Base-by-base conservation (phyloP, 2,113 vertebrate genomes). In the Machaerirhynchus nigripectus region DNA sequence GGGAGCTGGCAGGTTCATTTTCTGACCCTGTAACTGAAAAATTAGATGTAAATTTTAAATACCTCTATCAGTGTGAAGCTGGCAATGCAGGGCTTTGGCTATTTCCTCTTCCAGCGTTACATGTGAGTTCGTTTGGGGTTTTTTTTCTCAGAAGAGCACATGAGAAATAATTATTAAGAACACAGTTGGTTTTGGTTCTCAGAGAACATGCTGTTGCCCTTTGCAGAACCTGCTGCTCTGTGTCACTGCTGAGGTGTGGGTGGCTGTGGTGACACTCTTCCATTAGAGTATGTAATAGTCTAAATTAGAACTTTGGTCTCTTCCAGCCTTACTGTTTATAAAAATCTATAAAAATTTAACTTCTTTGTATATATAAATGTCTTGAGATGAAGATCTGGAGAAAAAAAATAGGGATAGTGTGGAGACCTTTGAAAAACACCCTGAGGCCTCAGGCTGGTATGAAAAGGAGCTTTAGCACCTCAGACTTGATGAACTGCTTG, bases 71-170 rank as follows among this genome's bases (percentile, higher is more conserved):
- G 17, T 0, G 1, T 19, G 31, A 49, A 63, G 15, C 30, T 82
- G 64, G 12, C 27, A 33, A 2, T 30, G 47, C 22, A 26, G 23
- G 7, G 6, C 20, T 92, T 49, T 35, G 23, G 21, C 3, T 55
- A 55, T 16, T 88, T 74, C 15, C 2, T 69, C 11, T 73, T 74
- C 28, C 46, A 73, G 37, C 16, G 4, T 68, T 61, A 11, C 11
- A 1, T 4, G 7, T 24, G 46, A n/a, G n/a, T 60, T 53, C 1
- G 0, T 53, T 52, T 53, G 21, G 46, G 16, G 0, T 1, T 22
- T 52, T 55, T 50, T 18, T n/a, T 27, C 63, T 53, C 21, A 49
- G 42, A 63, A 59, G 42, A 39, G 15, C 13, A 30, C 2, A 1
- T 31, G 18, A 56, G 31, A 18, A 69, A 26, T 35, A 17, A 26